Conservation (phyloP, 2,888 invertebrate species). For the Peribatodes rhomboidaria region DNA sequence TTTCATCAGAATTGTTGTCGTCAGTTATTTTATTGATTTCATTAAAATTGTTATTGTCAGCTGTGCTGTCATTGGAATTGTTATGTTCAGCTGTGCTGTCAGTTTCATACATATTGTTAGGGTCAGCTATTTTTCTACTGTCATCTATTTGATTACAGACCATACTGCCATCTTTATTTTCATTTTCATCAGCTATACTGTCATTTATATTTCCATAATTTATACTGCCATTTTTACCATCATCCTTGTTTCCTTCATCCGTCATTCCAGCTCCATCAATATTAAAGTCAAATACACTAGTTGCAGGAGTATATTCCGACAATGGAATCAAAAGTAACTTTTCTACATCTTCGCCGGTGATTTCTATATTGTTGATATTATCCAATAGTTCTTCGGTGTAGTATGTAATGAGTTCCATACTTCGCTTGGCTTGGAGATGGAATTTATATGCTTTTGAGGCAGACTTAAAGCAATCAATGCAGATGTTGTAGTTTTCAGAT, state of each 20-base stretch:
- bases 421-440: constrained; percentile 60
- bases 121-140: background rate
- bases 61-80: background rate
- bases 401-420: constrained; percentile 64
- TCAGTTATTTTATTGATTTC: background rate
- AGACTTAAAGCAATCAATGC: constrained; percentile 66
- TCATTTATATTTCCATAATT: too few relatives aligned
- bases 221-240: background rate
- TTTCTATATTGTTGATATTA: constrained; percentile 57
- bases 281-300: constrained; percentile 58
- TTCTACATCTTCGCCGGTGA: constrained; percentile 49
- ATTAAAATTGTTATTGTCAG: background rate
- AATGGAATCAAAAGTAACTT: constrained; percentile 64
- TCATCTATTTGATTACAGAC: too few relatives aligned
- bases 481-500: constrained; percentile 65
- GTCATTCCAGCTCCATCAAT: constrained; percentile 55
- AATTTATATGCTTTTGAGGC: constrained; percentile 73
- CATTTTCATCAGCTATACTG: background rate
- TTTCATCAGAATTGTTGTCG: background rate
- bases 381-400: constrained; percentile 63
- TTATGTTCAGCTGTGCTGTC: too few relatives aligned
- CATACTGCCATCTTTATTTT: background rate
- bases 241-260: constrained; percentile 19
- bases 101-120: background rate
- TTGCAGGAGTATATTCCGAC: constrained; percentile 52